These are phyloP conservation scores for Oryzias woworae DNA, from an alignment of 2,113 vertebrate genomes.

Conservation along the genomic window DNA sequence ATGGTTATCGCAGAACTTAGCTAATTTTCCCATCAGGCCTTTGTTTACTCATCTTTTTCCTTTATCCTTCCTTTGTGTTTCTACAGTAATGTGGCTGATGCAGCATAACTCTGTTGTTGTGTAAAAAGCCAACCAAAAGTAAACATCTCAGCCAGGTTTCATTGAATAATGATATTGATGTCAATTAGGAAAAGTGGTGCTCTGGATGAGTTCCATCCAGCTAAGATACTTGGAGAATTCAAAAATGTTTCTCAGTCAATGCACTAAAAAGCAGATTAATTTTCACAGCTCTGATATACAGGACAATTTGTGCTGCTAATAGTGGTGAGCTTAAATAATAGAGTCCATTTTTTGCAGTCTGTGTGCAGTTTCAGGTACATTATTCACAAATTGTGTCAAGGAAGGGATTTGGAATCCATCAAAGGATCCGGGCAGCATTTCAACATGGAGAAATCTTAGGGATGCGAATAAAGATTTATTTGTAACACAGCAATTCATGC, in stretches of 20 bases:
- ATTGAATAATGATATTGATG: constrained; percentile 54
- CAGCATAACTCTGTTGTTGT: no score
- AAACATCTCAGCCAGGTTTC: constrained; percentile 35
- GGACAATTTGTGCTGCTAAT: constrained; percentile 14
- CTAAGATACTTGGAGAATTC: constrained; percentile 39
- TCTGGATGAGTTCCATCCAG: constrained; percentile 61
- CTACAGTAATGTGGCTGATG: no score
- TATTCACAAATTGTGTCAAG: constrained; percentile 4
- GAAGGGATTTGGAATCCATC: background rate
- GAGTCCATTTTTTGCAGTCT: background rate
- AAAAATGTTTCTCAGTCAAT: constrained; percentile 45
- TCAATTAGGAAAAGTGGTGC: constrained; percentile 62
- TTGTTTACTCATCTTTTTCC: no score
- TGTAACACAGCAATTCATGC: no score
- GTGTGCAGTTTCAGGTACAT: constrained; percentile 1
- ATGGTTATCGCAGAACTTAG: no score
- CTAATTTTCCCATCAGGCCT: no score
- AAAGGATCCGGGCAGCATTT: constrained; percentile 3
- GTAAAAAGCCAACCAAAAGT: no score
- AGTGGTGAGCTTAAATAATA: constrained; percentile 13
- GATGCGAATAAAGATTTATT: no score
- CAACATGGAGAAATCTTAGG: background rate
- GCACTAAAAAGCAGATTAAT: constrained; percentile 62
- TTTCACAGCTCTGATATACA: constrained; percentile 21
- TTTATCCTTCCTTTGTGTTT: no score